These are phyloP conservation scores for Lipotes vexillifer DNA, from an alignment of 2,113 vertebrate species.

Conservation along the genomic window DNA sequence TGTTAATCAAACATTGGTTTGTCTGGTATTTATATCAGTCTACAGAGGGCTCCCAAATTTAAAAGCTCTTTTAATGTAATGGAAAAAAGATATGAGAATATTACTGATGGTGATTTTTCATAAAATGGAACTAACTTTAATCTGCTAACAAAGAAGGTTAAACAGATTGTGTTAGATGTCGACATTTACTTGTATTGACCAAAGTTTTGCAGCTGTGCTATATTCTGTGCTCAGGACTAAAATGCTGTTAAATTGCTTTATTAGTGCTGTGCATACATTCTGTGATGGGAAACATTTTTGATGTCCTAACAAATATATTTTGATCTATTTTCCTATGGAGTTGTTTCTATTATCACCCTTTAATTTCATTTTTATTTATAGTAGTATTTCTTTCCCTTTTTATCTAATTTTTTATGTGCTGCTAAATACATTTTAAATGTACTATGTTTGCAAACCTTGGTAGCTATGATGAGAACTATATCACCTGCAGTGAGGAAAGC, in stretches of 20 bases:
- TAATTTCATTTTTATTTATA: slow-evolving; percentile 77
- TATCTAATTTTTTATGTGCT: slow-evolving; percentile 85
- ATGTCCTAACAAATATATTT: slow-evolving; percentile 72
- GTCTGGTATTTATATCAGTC: background rate
- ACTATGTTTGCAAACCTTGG: slow-evolving; percentile 76
- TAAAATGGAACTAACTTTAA: slow-evolving; percentile 41
- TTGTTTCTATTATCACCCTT: slow-evolving; percentile 77
- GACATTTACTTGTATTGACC: slow-evolving; percentile 76
- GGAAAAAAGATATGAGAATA: slow-evolving; percentile 30
- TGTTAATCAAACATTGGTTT: slow-evolving; percentile 30
- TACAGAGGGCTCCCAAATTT: slow-evolving; percentile 30
- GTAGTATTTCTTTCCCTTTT: slow-evolving; percentile 76
- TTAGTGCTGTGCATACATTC: slow-evolving; percentile 75
- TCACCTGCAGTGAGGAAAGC: slow-evolving; percentile 76
- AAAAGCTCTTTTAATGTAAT: slow-evolving; percentile 51
- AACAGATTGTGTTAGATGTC: slow-evolving; percentile 68
- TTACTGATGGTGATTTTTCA: slow-evolving; percentile 47
- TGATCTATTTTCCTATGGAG: slow-evolving; percentile 80
- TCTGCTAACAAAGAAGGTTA: slow-evolving; percentile 64
- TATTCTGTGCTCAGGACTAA: slow-evolving; percentile 81
- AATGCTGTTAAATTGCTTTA: slow-evolving; percentile 67
- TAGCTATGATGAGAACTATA: slow-evolving; percentile 75
- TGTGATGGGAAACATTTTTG: slow-evolving; percentile 71
- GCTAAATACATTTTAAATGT: slow-evolving; percentile 85
- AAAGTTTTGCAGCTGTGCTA: slow-evolving; percentile 80